phyloP scores from a whole-genome alignment of 2,797 vertebrate species.

The Danio tinwini region DNA sequence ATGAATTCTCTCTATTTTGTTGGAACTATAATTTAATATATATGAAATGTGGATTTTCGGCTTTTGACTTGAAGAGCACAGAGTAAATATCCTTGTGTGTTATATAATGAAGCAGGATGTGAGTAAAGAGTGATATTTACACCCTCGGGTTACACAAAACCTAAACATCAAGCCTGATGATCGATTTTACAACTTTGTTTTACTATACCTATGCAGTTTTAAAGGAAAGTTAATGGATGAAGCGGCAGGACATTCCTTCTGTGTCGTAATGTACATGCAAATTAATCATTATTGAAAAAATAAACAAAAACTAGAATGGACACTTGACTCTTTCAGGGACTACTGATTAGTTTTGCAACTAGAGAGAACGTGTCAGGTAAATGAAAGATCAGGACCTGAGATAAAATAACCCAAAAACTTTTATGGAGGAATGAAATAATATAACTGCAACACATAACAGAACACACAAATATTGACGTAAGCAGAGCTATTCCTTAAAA shows the following conservation, averaged over 20 bases:
- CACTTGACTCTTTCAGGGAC: not conserved
- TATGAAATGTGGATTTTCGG: not conserved
- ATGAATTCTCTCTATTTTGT: no score
- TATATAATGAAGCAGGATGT: conserved; percentile 4
- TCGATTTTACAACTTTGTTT: not conserved
- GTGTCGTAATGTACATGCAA: not conserved
- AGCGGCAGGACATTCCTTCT: not conserved
- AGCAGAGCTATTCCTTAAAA: no score
- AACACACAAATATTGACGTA: not conserved
- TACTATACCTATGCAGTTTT: not conserved
- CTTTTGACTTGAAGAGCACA: not conserved
- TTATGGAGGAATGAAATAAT: not conserved
- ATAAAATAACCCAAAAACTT: not conserved
- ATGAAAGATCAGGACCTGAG: not conserved
- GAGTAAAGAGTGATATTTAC: not conserved
- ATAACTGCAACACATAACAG: not conserved
- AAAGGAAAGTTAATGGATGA: not conserved
- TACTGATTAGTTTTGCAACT: not conserved
- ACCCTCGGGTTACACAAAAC: not conserved
- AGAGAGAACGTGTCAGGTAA: not conserved
- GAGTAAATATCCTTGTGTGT: not conserved
- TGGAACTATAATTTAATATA: no score
- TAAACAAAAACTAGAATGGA: not conserved
- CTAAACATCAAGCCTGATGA: no score
- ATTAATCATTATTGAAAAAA: not conserved